Conservation (phyloP, 2,113 vertebrate species). For the Xenopus laevis region DNA sequence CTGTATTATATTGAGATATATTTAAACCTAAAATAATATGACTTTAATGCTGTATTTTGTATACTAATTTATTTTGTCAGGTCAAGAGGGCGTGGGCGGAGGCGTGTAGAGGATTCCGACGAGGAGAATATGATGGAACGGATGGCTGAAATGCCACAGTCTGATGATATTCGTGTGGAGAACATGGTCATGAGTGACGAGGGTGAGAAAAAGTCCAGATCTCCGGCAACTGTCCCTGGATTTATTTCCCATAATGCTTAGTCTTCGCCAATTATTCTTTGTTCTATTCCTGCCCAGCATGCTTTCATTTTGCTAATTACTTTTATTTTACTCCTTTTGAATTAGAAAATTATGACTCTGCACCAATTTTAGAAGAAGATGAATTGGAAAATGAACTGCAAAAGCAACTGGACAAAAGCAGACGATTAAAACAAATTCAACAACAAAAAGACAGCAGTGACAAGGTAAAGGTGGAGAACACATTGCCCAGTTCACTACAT, state of each 20-base stretch:
- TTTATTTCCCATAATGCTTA: too few species aligned
- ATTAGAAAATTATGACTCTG: slow-evolving; percentile 51
- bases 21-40: too few species aligned
- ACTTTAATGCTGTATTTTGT: too few species aligned
- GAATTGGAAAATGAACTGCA: slow-evolving; percentile 82
- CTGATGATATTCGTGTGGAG: slow-evolving; percentile 75
- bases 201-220: slow-evolving; percentile 47
- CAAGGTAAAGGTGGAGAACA: slow-evolving; percentile 57
- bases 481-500: too few species aligned
- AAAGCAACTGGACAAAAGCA: slow-evolving; percentile 85
- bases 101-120: slow-evolving; percentile 27
- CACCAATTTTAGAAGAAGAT: slow-evolving; percentile 74
- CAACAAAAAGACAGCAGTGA: slow-evolving; percentile 75
- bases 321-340: slow-evolving; percentile 13
- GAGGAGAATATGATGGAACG: slow-evolving; percentile 26
- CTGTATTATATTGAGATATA: too few species aligned
- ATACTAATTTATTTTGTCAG: slow-evolving; percentile 26
- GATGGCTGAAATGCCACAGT: slow-evolving; percentile 48
- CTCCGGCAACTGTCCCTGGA: accelerated
- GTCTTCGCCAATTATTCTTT: slow-evolving; percentile 20
- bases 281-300: too few species aligned
- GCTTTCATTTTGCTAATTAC: slow-evolving; percentile 50
- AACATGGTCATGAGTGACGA: slow-evolving; percentile 86
- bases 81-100: slow-evolving; percentile 66
- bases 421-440: slow-evolving; percentile 74